A percentile compares a stretch with the other conserved stretches of the same genome.
These are phyloP conservation scores for Tautogolabrus adspersus DNA, from an alignment of 2,113 vertebrate genomes.

Conservation along the genomic window DNA sequence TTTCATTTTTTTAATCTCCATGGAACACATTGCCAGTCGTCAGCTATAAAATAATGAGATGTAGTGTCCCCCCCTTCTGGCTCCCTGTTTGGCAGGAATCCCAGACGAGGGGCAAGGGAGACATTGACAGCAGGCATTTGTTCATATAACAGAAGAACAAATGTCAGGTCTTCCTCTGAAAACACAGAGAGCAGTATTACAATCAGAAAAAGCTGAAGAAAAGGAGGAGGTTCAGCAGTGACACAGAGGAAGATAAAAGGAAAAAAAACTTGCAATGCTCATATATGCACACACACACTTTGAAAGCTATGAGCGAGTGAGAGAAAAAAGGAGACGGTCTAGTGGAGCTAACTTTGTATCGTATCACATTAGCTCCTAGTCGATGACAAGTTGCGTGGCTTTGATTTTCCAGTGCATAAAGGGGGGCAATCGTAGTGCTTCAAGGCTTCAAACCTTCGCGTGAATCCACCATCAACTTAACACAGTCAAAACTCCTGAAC, in stretches of 20 bases:
- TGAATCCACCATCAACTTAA: slow-evolving; percentile 45
- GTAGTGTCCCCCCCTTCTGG: slow-evolving; percentile 34
- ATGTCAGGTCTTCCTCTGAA: slow-evolving; percentile 60
- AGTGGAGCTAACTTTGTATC: slow-evolving; percentile 60
- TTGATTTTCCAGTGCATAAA: slow-evolving; percentile 42
- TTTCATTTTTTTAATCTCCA: slow-evolving; percentile 69
- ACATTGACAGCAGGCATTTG: slow-evolving; percentile 70
- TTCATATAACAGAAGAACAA: slow-evolving; percentile 69
- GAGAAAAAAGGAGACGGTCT: slow-evolving; percentile 37
- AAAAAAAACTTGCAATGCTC: slow-evolving; percentile 6
- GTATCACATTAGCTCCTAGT: slow-evolving; percentile 63
- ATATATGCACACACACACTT: slow-evolving; percentile 15
- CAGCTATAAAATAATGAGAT: slow-evolving; percentile 78
- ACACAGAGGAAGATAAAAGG: slow-evolving; percentile 17
- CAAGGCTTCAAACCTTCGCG: slow-evolving; percentile 12
- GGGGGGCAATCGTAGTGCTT: slow-evolving; percentile 4
- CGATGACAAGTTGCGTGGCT: slow-evolving; percentile 34
- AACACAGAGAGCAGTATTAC: slow-evolving; percentile 35
- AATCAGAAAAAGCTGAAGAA: slow-evolving; percentile 24
- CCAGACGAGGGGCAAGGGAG: slow-evolving; percentile 61
- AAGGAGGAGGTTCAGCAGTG: slow-evolving; percentile 23
- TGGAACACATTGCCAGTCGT: slow-evolving; percentile 66
- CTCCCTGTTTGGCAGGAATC: slow-evolving; percentile 70
- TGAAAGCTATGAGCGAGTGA: slow-evolving; percentile 40
- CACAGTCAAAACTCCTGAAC: slow-evolving; percentile 31